Evolutionary conservation across 2,888 invertebrate species (phyloP).

Genomic region (Eurytoma adleriae): DNA sequence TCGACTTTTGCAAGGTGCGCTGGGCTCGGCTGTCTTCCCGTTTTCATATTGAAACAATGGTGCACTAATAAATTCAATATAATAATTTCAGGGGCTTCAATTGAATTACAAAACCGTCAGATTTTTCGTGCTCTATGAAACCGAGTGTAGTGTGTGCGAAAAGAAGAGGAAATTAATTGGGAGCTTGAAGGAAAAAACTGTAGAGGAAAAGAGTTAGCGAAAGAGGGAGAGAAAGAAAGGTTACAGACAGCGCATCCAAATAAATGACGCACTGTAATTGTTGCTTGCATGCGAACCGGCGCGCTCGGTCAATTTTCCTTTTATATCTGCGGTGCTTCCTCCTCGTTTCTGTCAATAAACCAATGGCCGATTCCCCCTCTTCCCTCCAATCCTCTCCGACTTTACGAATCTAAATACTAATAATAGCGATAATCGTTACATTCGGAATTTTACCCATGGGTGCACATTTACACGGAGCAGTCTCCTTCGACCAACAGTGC

Average conservation of each 20-base stretch:
- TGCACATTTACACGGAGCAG: too few relatives aligned
- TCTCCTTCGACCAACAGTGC: too few relatives aligned
- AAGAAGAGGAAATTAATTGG: too few relatives aligned
- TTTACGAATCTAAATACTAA: not conserved
- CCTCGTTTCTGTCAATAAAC: not conserved
- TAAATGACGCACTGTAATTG: constrained; percentile 15
- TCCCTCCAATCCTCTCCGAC: not conserved
- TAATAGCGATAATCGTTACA: not conserved
- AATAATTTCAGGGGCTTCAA: too few relatives aligned
- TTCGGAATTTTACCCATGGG: not conserved
- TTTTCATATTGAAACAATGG: too few relatives aligned
- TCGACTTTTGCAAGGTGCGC: too few relatives aligned
- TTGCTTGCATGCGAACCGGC: not conserved
- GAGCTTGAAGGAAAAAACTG: too few relatives aligned
- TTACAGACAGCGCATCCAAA: not conserved
- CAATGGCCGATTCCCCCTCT: not conserved
- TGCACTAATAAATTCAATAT: too few relatives aligned
- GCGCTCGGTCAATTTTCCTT: not conserved
- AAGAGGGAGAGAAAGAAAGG: not conserved
- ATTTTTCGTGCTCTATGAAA: too few relatives aligned
- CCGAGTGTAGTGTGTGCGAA: too few relatives aligned
- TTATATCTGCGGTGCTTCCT: not conserved
- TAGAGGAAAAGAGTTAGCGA: not conserved
- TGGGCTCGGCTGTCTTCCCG: too few relatives aligned
- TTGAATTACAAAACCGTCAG: too few relatives aligned